These are phyloP conservation scores for Trachelus tabidus DNA, from an alignment of 2,888 invertebrate genomes.

Conservation along the genomic window DNA sequence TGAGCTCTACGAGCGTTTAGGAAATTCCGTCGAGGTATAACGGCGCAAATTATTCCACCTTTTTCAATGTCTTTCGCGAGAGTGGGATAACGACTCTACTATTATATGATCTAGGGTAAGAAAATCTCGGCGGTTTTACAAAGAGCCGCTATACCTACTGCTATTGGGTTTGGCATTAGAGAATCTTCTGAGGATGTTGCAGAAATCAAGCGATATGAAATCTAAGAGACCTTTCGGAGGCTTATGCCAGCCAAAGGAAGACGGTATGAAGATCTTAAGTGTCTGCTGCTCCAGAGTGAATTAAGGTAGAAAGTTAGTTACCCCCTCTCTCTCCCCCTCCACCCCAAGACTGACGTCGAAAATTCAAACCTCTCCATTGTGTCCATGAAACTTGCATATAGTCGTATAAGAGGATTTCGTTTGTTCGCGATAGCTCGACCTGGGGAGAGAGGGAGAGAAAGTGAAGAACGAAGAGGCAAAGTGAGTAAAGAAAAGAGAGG, in stretches of 20 bases:
- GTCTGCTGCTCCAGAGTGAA: not conserved
- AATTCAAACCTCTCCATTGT: constrained; percentile 8
- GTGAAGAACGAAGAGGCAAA: not conserved
- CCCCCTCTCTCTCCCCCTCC: not conserved
- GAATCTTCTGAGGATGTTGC: not conserved
- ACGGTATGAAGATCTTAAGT: not conserved
- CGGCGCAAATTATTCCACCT: not conserved
- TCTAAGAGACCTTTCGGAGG: not conserved
- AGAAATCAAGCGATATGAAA: not conserved
- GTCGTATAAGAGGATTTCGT: constrained; percentile 18
- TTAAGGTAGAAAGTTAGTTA: constrained; percentile 17
- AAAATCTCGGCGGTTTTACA: not conserved
- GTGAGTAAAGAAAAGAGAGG: not conserved
- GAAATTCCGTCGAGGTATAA: not conserved
- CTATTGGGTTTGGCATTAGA: not conserved
- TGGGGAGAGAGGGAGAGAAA: not conserved
- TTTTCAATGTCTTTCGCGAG: not conserved
- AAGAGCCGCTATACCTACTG: not conserved
- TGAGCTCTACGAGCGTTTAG: not conserved
- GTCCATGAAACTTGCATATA: constrained; percentile 15
- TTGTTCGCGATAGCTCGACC: constrained; percentile 10
- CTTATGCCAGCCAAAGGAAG: not conserved
- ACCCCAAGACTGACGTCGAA: not conserved
- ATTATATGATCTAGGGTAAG: not conserved
- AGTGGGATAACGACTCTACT: not conserved